These are phyloP conservation scores for Clarias fuscus DNA, from an alignment of 2,797 vertebrate genomes.

Conservation along the genomic window DNA sequence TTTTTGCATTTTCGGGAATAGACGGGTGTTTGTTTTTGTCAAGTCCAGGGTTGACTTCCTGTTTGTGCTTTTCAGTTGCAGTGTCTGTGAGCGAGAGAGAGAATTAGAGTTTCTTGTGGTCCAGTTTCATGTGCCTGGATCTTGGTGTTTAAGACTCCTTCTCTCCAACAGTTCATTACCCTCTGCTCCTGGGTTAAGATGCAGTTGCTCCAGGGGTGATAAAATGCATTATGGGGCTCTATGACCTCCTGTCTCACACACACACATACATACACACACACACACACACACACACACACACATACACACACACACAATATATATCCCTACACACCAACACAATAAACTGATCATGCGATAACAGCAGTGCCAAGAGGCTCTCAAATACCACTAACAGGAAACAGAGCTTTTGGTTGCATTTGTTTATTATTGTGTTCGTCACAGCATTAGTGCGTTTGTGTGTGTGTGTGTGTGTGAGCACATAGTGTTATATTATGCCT, in stretches of 20 bases:
- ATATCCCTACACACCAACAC: neutral
- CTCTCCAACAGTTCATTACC: neutral
- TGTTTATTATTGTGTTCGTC: conserved; percentile 9
- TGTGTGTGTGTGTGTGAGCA: neutral
- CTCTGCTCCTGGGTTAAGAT: neutral
- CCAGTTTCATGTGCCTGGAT: conserved; percentile 57
- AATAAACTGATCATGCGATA: neutral
- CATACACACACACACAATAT: neutral
- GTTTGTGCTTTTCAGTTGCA: conserved; percentile 26
- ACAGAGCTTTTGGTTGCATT: conserved; percentile 19
- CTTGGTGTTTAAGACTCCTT: neutral
- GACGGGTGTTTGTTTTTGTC: conserved; percentile 23
- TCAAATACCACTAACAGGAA: conserved; percentile 31
- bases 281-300: neutral
- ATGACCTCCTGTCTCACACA: neutral
- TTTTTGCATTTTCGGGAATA: conserved; percentile 37
- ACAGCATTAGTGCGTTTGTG: neutral
- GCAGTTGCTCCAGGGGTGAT: neutral
- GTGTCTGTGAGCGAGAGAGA: conserved; percentile 1
- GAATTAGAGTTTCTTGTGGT: conserved; percentile 42
- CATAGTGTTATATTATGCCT: neutral
- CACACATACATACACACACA: neutral
- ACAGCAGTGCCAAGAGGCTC: neutral
- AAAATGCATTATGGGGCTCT: conserved; percentile 1
- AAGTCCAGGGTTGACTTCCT: neutral